Conservation (phyloP, 2,113 vertebrate genomes). For the Leptosomus discolor region DNA sequence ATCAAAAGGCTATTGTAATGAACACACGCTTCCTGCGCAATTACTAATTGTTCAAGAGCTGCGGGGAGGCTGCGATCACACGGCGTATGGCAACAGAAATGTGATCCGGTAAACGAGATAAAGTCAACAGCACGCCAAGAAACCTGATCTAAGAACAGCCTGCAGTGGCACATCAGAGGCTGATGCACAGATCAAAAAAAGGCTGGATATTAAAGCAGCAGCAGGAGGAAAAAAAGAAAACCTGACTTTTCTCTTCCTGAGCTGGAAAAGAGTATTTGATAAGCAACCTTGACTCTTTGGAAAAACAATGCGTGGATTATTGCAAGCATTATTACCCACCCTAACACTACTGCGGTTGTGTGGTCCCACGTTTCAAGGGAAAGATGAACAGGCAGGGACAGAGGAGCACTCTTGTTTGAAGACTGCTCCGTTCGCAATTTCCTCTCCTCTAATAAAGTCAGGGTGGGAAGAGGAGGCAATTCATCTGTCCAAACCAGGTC, state of each 20-base stretch:
- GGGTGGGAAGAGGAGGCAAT: neutral
- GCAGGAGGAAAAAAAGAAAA: neutral
- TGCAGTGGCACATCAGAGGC: neutral
- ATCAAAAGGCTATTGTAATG: slow-evolving; percentile 79
- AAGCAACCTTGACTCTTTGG: neutral
- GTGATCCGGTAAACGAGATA: slow-evolving; percentile 72
- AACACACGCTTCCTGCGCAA: slow-evolving; percentile 78
- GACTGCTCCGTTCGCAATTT: neutral
- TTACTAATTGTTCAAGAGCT: slow-evolving; percentile 76
- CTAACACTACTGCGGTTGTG: rapidly evolving
- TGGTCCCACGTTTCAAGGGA: neutral
- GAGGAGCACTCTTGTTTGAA: neutral
- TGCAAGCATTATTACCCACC: neutral
- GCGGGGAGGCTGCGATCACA: slow-evolving; percentile 77
- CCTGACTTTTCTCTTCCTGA: neutral
- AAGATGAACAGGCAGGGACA: neutral
- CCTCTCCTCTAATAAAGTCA: neutral
- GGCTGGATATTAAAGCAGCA: neutral
- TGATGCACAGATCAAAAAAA: neutral
- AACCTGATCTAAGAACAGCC: slow-evolving; percentile 40
- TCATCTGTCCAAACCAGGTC: neutral
- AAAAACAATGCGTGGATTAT: neutral
- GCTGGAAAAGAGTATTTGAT: neutral
- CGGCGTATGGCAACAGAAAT: slow-evolving; percentile 64
- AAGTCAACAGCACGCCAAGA: slow-evolving; percentile 45